Base-by-base conservation (phyloP, 2,888 invertebrate species). In the Netelia melanura region DNA sequence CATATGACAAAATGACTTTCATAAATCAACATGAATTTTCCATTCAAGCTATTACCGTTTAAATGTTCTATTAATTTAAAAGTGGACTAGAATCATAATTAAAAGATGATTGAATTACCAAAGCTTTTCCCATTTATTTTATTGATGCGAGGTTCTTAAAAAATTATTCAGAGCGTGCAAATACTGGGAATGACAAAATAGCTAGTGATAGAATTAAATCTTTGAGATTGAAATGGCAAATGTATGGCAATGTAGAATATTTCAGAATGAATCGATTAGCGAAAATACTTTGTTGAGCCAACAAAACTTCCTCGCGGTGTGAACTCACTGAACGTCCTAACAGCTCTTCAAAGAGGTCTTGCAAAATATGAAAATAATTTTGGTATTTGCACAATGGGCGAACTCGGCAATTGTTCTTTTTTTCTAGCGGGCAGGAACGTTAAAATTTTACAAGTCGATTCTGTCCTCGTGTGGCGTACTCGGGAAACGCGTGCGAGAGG, bases 401-500 rank as follows among this genome's bases (percentile, higher is more conserved):
- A 56, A 78, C 25, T 23, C 44, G 61, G 48, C 25, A 71, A 82
- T 80, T 76, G 67, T 76, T 77, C 61, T 83, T 61, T 11, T 64
- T 5, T 62, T 52, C 17, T n/a, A 21, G 54, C 72, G 23, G 56
- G 43, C 25, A 23, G 43, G 38, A 38, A 38, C 6, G 38, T 38
- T 38, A 38, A 38, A 38, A 38, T 6, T 38, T 17, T 80, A 44
- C 10, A n/a, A 75, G 74, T 44, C 25, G 52, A 21, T 5, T 58
- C 1, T 54, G 61, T 80, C 38, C 25, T 77, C 74, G 74, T 43
- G 52, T 81, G 52, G 48, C 30, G 74, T 54, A 56, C 54, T 76
- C 76, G 70, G 76, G 81, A 81, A 81, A 86, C 84, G 81, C 81
- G 62, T 79, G 72, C 80, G 84, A 87, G 88, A 87, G 87, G 87